Conservation (phyloP, 2,113 vertebrate genomes). For the Podarcis muralis region DNA sequence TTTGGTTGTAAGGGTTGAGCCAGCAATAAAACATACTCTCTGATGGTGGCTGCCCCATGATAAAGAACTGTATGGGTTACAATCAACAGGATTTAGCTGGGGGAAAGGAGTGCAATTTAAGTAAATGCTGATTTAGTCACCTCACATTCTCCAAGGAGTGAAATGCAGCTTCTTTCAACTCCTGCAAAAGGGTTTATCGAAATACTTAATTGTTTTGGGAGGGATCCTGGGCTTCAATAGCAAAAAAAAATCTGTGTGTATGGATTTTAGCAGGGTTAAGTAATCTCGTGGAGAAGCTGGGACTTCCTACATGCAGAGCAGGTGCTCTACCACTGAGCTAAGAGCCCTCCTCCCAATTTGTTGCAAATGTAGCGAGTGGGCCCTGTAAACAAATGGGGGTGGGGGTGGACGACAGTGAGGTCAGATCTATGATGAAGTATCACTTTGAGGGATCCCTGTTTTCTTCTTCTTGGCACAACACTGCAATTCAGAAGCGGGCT, state of each 20-base stretch:
- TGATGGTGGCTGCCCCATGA: too few relatives aligned
- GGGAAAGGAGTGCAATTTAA: conserved; percentile 47
- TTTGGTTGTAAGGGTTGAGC: background rate
- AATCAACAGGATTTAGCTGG: background rate
- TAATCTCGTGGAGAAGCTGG: background rate
- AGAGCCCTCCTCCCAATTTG: too few relatives aligned
- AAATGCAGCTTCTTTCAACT: conserved; percentile 58
- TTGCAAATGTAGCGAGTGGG: too few relatives aligned
- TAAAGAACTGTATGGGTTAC: background rate
- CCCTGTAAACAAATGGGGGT: too few relatives aligned
- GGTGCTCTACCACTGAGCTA: too few relatives aligned
- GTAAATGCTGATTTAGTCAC: conserved; percentile 46
- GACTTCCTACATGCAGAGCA: too few relatives aligned
- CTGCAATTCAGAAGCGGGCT: too few relatives aligned
- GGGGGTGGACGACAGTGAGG: too few relatives aligned
- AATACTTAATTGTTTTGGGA: conserved; percentile 64
- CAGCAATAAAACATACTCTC: conserved; percentile 20
- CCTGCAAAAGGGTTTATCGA: conserved; percentile 62
- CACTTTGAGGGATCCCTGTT: too few relatives aligned
- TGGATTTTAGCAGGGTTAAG: conserved; percentile 63
- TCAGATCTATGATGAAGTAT: too few relatives aligned
- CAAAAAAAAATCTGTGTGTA: conserved; percentile 67
- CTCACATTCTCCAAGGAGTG: conserved; percentile 44
- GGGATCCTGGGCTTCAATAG: conserved; percentile 55
- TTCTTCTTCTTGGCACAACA: too few relatives aligned